Evolutionary conservation across 2,888 invertebrate genomes (phyloP), one percentile per base, ranked within the genome.

Genomic region (Heteromurus nitidus): DNA sequence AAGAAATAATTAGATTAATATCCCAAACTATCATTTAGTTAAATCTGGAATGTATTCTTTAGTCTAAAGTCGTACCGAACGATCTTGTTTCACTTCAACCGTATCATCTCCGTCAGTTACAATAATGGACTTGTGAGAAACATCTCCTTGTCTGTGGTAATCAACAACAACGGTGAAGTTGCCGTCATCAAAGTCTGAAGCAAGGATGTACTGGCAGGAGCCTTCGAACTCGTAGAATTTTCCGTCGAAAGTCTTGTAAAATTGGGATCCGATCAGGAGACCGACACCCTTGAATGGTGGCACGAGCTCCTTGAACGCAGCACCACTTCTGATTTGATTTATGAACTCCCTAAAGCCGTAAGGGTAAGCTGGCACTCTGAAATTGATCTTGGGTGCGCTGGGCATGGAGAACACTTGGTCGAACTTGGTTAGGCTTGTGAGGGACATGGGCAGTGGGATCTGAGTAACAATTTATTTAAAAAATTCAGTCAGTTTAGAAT

Each of bases 221-320:
- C 96, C 96, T 74, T 89, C 93, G 91, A 96, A 94, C 7, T 94
- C 93, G 85, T 94, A 90, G 88, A 95, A 94, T 86, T 93, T 92
- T 0, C 94, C 94, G 89, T 97, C 97, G 89, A 96, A 97, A 0
- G 96, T 96, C 90, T 95, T 94, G 89, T 95, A 92, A 90, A 96
- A 95, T 88, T 95, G 94, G 0, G 95, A 95, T 88, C 95, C 95
- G 13, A 93, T 91, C 2, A 96, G 89, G 44, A 93, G 91, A 9
- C 93, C 96, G 65, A 91, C 89, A 93, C 93, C 90, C 89, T 90
- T 91, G 88, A 93, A 92, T 24, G 95, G 92, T 84, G 92, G 93
- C 36, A 94, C 88, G 85, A 93, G 91, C 58, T 93, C 91, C 0
- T 91, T 88, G 0, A 77, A 91, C 88, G 74, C 73, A 75, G 84